phyloP scores from a whole-genome alignment of 2,888 invertebrate species.

The Drosophila limbata region DNA sequence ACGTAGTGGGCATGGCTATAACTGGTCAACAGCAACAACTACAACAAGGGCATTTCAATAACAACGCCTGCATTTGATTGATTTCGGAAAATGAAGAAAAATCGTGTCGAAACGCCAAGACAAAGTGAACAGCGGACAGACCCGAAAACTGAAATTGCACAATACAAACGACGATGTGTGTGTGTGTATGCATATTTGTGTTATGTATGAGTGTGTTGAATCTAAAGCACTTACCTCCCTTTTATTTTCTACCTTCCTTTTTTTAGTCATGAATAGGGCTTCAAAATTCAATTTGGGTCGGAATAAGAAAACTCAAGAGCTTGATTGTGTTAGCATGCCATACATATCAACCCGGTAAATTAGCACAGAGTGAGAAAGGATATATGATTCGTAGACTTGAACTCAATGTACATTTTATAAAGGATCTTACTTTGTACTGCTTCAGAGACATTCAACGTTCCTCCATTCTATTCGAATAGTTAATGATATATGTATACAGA shows the following conservation, averaged over 20 bases:
- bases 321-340: constrained; percentile 19
- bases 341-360: constrained; percentile 24
- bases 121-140: constrained; percentile 66
- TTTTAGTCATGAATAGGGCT: constrained; percentile 39
- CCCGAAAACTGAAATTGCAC: constrained; percentile 71
- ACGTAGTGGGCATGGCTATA: constrained; percentile 37
- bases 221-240: constrained; percentile 66
- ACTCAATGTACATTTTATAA: not conserved
- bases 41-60: constrained; percentile 26
- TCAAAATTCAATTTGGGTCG: constrained; percentile 54
- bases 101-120: constrained; percentile 79
- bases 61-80: constrained; percentile 76
- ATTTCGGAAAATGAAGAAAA: constrained; percentile 79
- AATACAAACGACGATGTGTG: constrained; percentile 39
- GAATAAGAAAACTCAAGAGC: constrained; percentile 33
- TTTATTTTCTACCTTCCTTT: constrained; percentile 17
- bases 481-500: not conserved
- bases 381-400: not conserved
- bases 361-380: constrained; percentile 2
- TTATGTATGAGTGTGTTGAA: constrained; percentile 44
- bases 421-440: too few relatives aligned
- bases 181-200: constrained; percentile 6
- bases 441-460: not conserved
- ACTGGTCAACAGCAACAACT: constrained; percentile 49
- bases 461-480: not conserved